Percentiles rank a stretch among this genome's conserved stretches.
These are phyloP conservation scores for Timandra comae DNA, from an alignment of 2,888 invertebrate genomes.

Conservation along the genomic window DNA sequence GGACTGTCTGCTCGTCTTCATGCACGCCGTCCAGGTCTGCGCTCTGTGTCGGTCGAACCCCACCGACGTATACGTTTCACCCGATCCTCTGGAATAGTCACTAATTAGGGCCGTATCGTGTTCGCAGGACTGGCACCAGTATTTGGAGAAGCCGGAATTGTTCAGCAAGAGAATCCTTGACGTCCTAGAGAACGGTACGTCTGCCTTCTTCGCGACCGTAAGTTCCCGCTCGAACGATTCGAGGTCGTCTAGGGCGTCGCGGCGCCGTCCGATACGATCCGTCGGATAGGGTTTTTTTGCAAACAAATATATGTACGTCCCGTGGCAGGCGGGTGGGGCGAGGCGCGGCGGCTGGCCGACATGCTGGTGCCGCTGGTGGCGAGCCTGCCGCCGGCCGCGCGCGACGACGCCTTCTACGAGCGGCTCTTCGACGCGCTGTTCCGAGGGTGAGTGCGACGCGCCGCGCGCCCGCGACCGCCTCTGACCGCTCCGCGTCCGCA, in stretches of 20 bases:
- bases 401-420: slow-evolving; percentile 74
- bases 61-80: too few relatives aligned
- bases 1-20: slow-evolving; percentile 79
- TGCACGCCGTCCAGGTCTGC: slow-evolving; percentile 19
- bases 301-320: background rate
- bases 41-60: too few relatives aligned
- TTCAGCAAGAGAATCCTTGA: slow-evolving; percentile 62
- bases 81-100: too few relatives aligned
- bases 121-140: slow-evolving; percentile 82
- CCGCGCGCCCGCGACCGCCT: background rate
- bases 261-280: too few relatives aligned
- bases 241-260: too few relatives aligned
- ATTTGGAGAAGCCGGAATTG: slow-evolving; percentile 84
- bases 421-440: slow-evolving; percentile 83
- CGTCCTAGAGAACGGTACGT: slow-evolving; percentile 49
- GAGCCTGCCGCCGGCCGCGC: slow-evolving; percentile 75
- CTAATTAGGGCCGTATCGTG: background rate
- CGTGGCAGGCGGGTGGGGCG: slow-evolving; percentile 82
- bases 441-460: slow-evolving; percentile 71
- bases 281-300: too few relatives aligned
- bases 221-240: too few relatives aligned
- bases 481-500: slow-evolving; percentile 29
- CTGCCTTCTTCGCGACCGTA: too few relatives aligned
- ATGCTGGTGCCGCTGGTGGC: slow-evolving; percentile 87
- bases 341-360: slow-evolving; percentile 83